Base-by-base conservation (phyloP, 2,797 vertebrate species). In the Rhodeus uyekii region DNA sequence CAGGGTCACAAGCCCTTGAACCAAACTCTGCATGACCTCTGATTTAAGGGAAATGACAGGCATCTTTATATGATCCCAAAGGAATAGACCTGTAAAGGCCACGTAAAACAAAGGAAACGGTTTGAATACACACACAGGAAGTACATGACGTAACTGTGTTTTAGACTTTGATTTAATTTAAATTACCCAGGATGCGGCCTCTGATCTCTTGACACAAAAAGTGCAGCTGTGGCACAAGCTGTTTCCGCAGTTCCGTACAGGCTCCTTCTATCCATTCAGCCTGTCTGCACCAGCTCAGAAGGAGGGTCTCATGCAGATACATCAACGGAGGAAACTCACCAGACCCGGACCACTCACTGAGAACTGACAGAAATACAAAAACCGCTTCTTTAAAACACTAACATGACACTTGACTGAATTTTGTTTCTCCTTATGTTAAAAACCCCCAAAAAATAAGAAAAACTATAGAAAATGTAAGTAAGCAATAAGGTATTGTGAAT, bases 321-420 rank as follows among this genome's bases (percentile, higher is more conserved):
- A 84, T 64, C 46, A 89, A 87, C 0, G 90, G 90, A 0, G 94
- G 95, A 9, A 60, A 67, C 19, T 68, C 85, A 60, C 58, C 82
- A 3, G 78, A 67, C 10, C 92, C 90, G 5, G 93, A 92, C 97
- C 96, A 98, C 77, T 96, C 95, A 48, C 96, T 90, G 38, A 96
- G 86, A 87, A 97, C 96, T 96, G 85, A 42, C 16, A 80, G 32
- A 61, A 7, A 78, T 38, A 68, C 22, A 10, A 22, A 79, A 67
- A 71, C 34, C 12, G 0, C 29, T 72, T 9, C 14, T 48, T 48
- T 48, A 42, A 60, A 61, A 29, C 63, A 27, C 24, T 14, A 29
- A 10, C 14, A 24, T 67, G 24, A 74, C 18, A 93, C 96, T 93
- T 24, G 6, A 24, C 32, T 34, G 12, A 2, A 73, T 24, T n/a